Evolutionary conservation across 1,140 invertebrate genomes (phyloP).

Genomic region (Halesus radiatus): DNA sequence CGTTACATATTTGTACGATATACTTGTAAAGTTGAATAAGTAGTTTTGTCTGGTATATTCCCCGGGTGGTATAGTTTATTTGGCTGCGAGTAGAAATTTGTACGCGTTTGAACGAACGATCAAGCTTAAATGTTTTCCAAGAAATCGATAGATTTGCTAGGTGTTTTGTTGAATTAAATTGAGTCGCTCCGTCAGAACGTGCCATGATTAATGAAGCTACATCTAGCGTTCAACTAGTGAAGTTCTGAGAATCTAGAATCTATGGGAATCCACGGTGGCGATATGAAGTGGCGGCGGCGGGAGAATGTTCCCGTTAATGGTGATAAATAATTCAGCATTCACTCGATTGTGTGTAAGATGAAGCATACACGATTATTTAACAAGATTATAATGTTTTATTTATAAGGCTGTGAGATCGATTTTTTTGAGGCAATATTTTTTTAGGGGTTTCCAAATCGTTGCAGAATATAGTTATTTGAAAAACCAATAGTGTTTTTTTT

Average conservation of each 20-base stretch:
- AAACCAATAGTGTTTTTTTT: no score
- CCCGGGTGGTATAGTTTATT: no score
- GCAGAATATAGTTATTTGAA: no score
- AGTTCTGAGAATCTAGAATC: background rate
- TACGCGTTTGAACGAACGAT: no score
- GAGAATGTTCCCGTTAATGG: constrained; percentile 13
- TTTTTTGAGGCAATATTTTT: no score
- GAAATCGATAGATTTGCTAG: background rate
- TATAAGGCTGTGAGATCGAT: background rate
- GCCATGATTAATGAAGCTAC: constrained; percentile 30
- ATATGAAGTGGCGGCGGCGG: background rate
- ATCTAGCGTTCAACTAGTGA: constrained; percentile 25
- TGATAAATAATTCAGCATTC: constrained; percentile 41
- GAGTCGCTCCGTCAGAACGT: constrained; percentile 19
- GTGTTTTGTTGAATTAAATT: constrained; percentile 20
- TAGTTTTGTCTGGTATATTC: no score
- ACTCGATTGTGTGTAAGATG: constrained; percentile 40
- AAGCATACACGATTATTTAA: constrained; percentile 34
- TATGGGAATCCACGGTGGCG: background rate
- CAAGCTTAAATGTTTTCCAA: background rate
- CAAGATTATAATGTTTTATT: constrained; percentile 37
- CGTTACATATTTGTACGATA: no score
- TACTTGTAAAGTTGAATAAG: no score
- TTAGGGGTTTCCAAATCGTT: no score
- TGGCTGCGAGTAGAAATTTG: no score